These are phyloP conservation scores for Alitta virens DNA, from an alignment of 2,888 invertebrate species.

Conservation along the genomic window DNA sequence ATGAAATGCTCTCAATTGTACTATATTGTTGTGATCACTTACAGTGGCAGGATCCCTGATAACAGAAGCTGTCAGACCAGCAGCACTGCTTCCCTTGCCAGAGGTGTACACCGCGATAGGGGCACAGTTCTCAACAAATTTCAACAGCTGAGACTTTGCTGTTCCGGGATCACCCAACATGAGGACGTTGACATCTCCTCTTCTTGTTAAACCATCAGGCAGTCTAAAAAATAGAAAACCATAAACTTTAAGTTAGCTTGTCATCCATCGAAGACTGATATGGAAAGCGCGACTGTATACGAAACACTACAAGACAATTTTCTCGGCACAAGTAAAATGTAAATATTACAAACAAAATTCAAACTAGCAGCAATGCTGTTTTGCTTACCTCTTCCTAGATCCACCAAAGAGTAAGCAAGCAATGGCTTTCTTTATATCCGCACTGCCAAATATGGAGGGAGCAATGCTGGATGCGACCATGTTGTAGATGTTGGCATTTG, in stretches of 20 bases:
- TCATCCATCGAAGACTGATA: too few relatives aligned
- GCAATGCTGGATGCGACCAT: conserved; percentile 86
- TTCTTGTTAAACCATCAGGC: conserved; percentile 90
- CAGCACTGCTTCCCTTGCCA: conserved; percentile 99
- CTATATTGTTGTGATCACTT: conserved; percentile 50
- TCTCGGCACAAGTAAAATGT: too few relatives aligned
- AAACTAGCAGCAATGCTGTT: too few relatives aligned
- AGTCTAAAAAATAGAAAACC: conserved; percentile 59
- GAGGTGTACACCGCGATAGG: conserved; percentile 95
- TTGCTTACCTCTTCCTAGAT: conserved; percentile 60
- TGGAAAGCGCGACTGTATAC: too few relatives aligned
- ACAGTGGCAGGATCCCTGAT: conserved; percentile 89
- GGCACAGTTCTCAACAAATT: conserved; percentile 93
- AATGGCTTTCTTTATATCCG: conserved; percentile 95
- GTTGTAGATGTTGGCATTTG: conserved; percentile 83
- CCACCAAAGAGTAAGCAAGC: conserved; percentile 93
- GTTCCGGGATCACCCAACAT: conserved; percentile 98
- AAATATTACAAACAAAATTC: too few relatives aligned
- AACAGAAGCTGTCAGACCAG: conserved; percentile 97
- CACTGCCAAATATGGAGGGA: conserved; percentile 92
- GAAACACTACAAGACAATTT: too few relatives aligned
- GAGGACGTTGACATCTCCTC: conserved; percentile 95
- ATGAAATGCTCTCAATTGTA: background rate
- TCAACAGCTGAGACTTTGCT: conserved; percentile 96
- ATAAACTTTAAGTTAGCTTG: background rate